Conservation (phyloP, 1,140 invertebrate species). For the Magallana ariakensis region DNA sequence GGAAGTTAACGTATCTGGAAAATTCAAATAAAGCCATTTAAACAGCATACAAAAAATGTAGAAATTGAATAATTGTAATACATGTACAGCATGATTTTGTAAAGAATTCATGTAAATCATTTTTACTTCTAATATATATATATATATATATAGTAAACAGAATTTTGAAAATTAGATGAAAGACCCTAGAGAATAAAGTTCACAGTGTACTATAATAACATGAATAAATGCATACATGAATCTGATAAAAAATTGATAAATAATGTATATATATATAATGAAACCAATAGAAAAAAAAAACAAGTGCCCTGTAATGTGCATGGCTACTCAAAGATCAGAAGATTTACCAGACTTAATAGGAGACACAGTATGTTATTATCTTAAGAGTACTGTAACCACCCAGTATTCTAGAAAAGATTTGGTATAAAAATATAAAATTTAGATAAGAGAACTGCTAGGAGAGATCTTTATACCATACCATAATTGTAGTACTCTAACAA, state of each 20-base stretch:
- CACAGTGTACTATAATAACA: not conserved
- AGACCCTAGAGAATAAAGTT: not conserved
- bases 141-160: not conserved
- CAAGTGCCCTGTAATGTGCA: not conserved
- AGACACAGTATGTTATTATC: too few relatives aligned
- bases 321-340: not conserved
- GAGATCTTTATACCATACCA: not conserved
- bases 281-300: not conserved
- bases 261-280: not conserved
- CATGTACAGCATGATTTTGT: too few relatives aligned
- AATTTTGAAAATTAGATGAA: not conserved
- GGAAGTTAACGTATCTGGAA: slow-evolving; percentile 88
- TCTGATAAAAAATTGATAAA: not conserved
- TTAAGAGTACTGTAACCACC: too few relatives aligned
- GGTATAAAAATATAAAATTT: too few relatives aligned
- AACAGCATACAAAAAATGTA: slow-evolving; percentile 62
- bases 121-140: too few relatives aligned
- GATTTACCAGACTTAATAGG: not conserved
- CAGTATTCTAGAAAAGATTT: too few relatives aligned
- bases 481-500: not conserved
- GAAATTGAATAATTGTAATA: not conserved
- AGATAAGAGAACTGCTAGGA: too few relatives aligned
- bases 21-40: not conserved
- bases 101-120: too few relatives aligned
- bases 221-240: not conserved